Evolutionary conservation across 2,888 invertebrate species (phyloP), one percentile per base, ranked within the genome.

Genomic region (Malthinus seriepunctatus): DNA sequence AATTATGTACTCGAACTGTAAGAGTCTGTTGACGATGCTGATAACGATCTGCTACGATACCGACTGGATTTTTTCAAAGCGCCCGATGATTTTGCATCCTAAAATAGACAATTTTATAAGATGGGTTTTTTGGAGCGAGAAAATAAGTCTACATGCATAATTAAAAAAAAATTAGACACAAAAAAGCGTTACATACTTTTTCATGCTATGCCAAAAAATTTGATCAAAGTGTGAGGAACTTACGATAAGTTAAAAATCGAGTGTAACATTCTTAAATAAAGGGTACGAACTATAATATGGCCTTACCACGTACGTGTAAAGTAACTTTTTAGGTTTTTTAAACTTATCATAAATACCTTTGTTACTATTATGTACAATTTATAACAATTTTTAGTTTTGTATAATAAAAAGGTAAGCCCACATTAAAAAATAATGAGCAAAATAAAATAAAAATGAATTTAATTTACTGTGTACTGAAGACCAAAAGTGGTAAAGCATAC

Each of bases 1-100:
- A 32, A 42, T 23, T 8, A 42, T 31, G 50, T 83, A 91, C 91
- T 88, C 67, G 95, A 95, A 79, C 95, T 95, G 81, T 95, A 96
- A 14, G 95, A 95, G 79, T 96, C 96, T 51, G 94, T 94, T 34
- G 96, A 96, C 6, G 95, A 95, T 3, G 95, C 95, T 8, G 96
- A 96, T 15, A 95, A 82, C 0, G 95, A 95, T 62, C 96, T 86
- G 75, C 94, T 95, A 52, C 95, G 83, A 76, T 95, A 93, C 51
- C 95, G 84, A 68, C 90, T 92, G 10, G 93, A 88, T 77, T 93
- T 93, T 82, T 94, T 93, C 76, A 93, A 78, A 8, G 92, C 92
- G 63, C 92, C 88, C 2, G 91, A 88, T 71, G 75, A 76, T 75
- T 83, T 84, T 44, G 81, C 74, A 69, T 84, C 83, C 83, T 84